Evolutionary conservation across 2,113 vertebrate species (phyloP), one percentile per base, ranked within the genome.

Genomic region (Pangasianodon gigas): DNA sequence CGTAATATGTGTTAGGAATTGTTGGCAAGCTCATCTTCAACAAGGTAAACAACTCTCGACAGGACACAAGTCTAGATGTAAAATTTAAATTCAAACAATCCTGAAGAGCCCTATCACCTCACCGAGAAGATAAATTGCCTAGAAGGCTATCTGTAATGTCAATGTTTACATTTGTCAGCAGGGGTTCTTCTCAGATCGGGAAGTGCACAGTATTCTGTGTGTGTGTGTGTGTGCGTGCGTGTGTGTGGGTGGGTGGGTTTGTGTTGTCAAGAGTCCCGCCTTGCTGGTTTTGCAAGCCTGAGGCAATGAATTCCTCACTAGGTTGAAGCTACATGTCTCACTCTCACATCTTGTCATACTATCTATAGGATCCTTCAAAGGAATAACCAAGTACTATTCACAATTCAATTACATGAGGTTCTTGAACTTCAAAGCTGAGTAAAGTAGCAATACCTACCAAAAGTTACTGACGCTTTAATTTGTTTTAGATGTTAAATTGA

Each of bases 261-360:
- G 32, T 51, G 60, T 32, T 86, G 62, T 85, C 44, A 69, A 67
- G 60, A 48, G 44, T 51, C 62, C 62, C 8, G 29, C 84, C 84
- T 86, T 86, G 84, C 60, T 86, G 18, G 46, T 86, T 69, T 67
- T 32, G 60, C 58, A 85, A 86, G 46, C 58, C 62, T 69, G 62
- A 11, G 84, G 84, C 84, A 86, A 86, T 32, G 44, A 32, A 86
- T 86, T 86, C 44, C 62, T 86, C 62, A 86, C 29, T 69, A 86
- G 29, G 3, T 29, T 21, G 62, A 86, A 69, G 84, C 29, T 86
- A 52, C 82, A 62, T 62, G 29, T 69, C 62, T 86, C 18, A 32
- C 3, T 32, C 44, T 67, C 46, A 69, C 62, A 67, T 69, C 84
- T 32, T 52, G 26, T 69, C 56, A 65, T 46, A 62, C 84, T 67